phyloP scores from a whole-genome alignment of 2,113 vertebrate genomes.

The Silurus glanis region DNA sequence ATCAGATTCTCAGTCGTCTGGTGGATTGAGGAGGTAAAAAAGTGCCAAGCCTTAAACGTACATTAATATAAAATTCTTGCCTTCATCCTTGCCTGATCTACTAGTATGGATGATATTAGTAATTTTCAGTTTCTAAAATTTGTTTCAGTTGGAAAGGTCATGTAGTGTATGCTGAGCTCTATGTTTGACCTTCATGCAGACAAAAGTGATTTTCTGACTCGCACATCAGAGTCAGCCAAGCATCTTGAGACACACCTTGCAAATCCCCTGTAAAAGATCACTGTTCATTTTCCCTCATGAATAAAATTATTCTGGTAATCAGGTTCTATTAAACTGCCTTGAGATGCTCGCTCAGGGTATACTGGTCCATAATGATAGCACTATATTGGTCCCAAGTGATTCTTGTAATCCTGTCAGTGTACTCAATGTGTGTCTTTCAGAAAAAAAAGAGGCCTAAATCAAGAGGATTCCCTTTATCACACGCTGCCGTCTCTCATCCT shows the following conservation, averaged over 20 bases:
- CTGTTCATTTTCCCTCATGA: constrained; percentile 1
- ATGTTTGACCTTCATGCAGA: constrained; percentile 42
- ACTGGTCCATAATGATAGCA: constrained; percentile 10
- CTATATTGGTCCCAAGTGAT: constrained; percentile 30
- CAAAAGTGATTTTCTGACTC: constrained; percentile 26
- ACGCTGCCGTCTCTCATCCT: constrained; percentile 33
- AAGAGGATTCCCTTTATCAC: constrained; percentile 13
- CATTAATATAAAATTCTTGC: neutral
- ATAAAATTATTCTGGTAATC: constrained; percentile 1
- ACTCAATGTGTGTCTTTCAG: constrained; percentile 39
- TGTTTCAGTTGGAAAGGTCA: neutral
- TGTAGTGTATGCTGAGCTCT: constrained; percentile 19
- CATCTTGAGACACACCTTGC: neutral
- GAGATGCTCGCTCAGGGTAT: neutral
- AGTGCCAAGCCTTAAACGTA: neutral
- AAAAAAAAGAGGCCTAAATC: constrained; percentile 34
- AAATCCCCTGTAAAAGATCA: constrained; percentile 9
- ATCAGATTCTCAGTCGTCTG: neutral
- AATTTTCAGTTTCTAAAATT: neutral
- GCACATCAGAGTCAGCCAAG: neutral
- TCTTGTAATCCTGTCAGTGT: constrained; percentile 47
- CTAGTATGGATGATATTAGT: neutral
- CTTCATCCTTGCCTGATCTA: neutral
- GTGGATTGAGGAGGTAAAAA: neutral
- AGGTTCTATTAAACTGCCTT: neutral